These are phyloP conservation scores for Microtus montanus DNA, from an alignment of 2,113 vertebrate species.

Conservation along the genomic window DNA sequence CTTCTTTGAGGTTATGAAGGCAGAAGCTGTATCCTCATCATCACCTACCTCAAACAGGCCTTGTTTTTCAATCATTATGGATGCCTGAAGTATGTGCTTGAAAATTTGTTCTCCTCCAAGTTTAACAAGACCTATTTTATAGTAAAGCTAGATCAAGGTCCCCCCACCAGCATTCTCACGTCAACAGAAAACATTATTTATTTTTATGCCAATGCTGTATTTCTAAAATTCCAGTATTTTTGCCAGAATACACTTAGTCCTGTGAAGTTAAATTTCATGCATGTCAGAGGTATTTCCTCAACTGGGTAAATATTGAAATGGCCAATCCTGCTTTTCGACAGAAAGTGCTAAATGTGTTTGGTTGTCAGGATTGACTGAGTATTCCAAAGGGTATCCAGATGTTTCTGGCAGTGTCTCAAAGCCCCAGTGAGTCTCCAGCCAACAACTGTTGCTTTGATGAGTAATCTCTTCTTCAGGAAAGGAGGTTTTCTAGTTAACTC, in stretches of 20 bases:
- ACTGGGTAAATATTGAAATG: conserved; percentile 64
- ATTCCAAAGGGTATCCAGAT: conserved; percentile 48
- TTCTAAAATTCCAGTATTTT: conserved; percentile 57
- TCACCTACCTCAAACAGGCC: neutral
- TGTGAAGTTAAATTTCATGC: conserved; percentile 62
- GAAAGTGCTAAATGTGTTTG: conserved; percentile 58
- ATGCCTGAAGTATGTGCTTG: neutral
- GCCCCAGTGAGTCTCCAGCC: conserved; percentile 13
- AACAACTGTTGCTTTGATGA: conserved; percentile 49
- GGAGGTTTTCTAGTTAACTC: conserved; percentile 59
- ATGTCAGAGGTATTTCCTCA: conserved; percentile 61
- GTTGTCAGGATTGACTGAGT: conserved; percentile 55
- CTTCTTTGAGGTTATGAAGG: neutral
- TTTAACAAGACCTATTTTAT: conserved; percentile 41
- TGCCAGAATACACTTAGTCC: conserved; percentile 39
- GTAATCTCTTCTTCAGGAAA: conserved; percentile 24
- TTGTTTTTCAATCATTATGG: neutral
- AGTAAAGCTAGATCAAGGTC: conserved; percentile 18
- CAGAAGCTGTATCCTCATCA: neutral
- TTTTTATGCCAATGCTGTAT: conserved; percentile 24
- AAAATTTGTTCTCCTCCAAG: neutral
- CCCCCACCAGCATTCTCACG: neutral
- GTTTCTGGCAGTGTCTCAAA: conserved; percentile 49
- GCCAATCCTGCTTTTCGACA: conserved; percentile 55
- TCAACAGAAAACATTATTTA: conserved; percentile 45